A percentile compares a stretch with the other conserved stretches of the same genome.
phyloP scores from a whole-genome alignment of 2,113 vertebrate species.

The Recurvirostra avosetta region DNA sequence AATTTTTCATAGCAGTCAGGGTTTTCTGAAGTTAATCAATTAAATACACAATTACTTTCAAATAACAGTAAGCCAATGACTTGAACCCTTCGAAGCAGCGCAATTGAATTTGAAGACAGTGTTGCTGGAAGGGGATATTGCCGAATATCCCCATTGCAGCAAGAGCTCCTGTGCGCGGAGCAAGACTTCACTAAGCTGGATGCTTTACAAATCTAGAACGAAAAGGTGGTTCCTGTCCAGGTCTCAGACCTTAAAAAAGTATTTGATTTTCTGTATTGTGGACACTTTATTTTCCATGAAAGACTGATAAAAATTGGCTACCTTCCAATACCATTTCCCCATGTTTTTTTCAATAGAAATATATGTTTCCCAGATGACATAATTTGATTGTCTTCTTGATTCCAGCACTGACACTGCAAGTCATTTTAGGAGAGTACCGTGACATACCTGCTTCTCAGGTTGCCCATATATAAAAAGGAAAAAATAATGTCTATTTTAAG shows the following conservation, averaged over 20 bases:
- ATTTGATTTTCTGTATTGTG: neutral
- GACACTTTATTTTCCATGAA: neutral
- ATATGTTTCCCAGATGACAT: neutral
- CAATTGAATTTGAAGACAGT: neutral
- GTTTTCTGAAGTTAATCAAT: slow-evolving; percentile 1
- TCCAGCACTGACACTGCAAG: neutral
- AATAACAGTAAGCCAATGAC: neutral
- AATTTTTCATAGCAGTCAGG: neutral
- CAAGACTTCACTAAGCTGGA: neutral
- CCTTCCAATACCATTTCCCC: neutral
- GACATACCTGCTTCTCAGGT: neutral
- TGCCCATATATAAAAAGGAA: neutral
- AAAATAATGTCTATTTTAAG: neutral
- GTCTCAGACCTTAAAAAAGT: neutral
- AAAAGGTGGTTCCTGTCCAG: neutral
- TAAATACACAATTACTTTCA: slow-evolving; percentile 38
- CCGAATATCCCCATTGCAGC: neutral
- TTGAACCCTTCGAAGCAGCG: neutral
- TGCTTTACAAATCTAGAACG: neutral
- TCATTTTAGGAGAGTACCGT: neutral
- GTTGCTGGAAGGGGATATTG: neutral
- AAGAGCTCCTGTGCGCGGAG: neutral
- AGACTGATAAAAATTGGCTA: neutral
- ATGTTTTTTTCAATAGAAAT: neutral
- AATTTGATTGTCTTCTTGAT: neutral